Conservation (phyloP, 2,888 invertebrate genomes). For the Yponomeuta cagnagella region DNA sequence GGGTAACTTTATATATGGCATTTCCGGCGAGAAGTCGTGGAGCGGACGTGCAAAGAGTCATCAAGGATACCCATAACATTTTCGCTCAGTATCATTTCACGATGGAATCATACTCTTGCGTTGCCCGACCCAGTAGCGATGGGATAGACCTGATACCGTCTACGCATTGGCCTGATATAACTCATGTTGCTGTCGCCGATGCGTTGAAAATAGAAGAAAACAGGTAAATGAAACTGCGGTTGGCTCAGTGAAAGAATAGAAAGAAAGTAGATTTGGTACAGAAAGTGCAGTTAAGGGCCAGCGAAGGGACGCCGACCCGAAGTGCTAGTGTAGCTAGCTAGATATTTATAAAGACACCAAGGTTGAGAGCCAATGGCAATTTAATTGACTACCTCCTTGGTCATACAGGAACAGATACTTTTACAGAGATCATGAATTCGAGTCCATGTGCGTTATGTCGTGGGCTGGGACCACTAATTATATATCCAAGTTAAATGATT, state of each 20-base stretch:
- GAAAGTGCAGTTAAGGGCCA: background rate
- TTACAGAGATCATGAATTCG: too few relatives aligned
- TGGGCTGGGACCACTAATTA: too few relatives aligned
- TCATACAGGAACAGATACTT: too few relatives aligned
- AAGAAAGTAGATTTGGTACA: too few relatives aligned
- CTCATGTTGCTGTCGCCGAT: slow-evolving; percentile 69
- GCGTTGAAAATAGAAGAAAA: slow-evolving; percentile 72
- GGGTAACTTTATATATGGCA: slow-evolving; percentile 33
- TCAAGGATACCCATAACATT: slow-evolving; percentile 73
- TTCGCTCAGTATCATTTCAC: slow-evolving; percentile 81
- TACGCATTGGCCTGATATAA: slow-evolving; percentile 75
- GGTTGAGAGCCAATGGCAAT: background rate
- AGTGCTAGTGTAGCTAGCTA: too few relatives aligned
- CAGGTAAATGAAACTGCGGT: slow-evolving; percentile 50
- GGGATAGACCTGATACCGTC: slow-evolving; percentile 77
- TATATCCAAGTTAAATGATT: too few relatives aligned
- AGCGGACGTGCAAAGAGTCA: slow-evolving; percentile 54
- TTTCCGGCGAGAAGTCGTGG: slow-evolving; percentile 49
- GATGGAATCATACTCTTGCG: slow-evolving; percentile 79
- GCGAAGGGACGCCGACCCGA: too few relatives aligned
- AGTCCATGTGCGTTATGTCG: too few relatives aligned
- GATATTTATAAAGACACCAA: background rate
- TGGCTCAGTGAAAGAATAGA: background rate
- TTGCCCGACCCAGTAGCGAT: slow-evolving; percentile 79
- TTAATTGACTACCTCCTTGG: background rate